A percentile compares a stretch with the other conserved stretches of the same genome.
Conservation (phyloP, 23 tunicate species). For the Corella eumyota region DNA sequence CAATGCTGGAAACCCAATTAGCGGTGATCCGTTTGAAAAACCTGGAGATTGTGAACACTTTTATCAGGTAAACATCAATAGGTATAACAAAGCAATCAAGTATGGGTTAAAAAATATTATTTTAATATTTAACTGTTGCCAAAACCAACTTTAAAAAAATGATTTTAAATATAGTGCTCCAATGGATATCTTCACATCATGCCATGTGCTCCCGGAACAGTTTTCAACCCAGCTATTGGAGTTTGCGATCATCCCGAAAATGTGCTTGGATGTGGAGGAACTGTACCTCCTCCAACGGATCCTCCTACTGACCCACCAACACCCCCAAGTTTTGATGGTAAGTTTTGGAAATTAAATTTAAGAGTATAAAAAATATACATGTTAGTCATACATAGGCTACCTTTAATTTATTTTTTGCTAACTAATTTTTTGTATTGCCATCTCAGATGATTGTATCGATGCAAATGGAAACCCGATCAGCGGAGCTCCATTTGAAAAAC, state of each 20-base stretch:
- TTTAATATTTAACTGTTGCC: neutral
- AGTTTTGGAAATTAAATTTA: neutral
- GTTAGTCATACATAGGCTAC: neutral
- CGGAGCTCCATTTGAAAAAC: constrained; percentile 25
- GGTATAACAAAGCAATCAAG: too few relatives aligned
- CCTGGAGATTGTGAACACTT: constrained; percentile 21
- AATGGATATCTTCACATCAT: constrained; percentile 15
- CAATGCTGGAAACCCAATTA: constrained; percentile 21
- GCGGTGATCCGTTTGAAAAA: constrained; percentile 18
- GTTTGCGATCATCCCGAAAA: constrained; percentile 32
- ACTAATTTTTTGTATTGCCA: neutral
- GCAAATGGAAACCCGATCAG: constrained; percentile 28
- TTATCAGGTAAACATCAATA: constrained; percentile 33
- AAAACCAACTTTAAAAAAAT: neutral
- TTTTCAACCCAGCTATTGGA: constrained; percentile 31
- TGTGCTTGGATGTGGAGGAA: constrained; percentile 33
- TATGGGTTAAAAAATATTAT: too few relatives aligned
- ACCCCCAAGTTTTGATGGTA: constrained; percentile 15
- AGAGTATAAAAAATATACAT: neutral
- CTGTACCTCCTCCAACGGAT: constrained; percentile 11
- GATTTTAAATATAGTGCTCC: constrained; percentile 12
- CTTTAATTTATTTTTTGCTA: neutral
- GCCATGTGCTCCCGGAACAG: constrained; percentile 38
- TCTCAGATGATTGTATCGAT: constrained; percentile 30
- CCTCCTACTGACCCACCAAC: constrained; percentile 11